These are phyloP conservation scores for Cheirogaleus medius DNA, from an alignment of 2,113 vertebrate species.

Conservation along the genomic window DNA sequence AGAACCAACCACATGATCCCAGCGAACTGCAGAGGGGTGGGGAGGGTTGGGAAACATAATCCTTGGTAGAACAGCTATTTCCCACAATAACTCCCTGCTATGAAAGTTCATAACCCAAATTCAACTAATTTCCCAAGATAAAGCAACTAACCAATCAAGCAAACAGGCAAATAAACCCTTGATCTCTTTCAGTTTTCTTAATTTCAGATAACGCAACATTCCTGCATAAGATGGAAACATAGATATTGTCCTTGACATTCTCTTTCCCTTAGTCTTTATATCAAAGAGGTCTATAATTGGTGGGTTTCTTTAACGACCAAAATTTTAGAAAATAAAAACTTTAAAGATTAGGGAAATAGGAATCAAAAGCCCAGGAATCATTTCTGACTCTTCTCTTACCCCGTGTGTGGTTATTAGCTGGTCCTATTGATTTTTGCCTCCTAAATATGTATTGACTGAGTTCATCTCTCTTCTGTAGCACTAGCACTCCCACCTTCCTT, in stretches of 20 bases:
- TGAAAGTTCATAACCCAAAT: neutral
- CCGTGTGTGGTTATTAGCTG: neutral
- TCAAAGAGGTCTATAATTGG: neutral
- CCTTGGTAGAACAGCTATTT: neutral
- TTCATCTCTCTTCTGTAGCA: neutral
- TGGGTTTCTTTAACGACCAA: neutral
- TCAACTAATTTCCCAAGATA: neutral
- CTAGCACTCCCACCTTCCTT: neutral
- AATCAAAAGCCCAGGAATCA: neutral
- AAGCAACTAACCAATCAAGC: neutral
- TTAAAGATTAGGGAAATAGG: neutral
- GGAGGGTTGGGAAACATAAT: neutral
- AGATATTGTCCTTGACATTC: neutral
- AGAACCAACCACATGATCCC: neutral
- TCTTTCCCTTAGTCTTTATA: neutral
- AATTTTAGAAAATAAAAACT: neutral
- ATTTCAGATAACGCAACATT: neutral
- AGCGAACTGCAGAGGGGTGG: neutral
- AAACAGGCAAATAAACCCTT: neutral
- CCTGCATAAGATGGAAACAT: neutral
- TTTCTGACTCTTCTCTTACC: neutral
- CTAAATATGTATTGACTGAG: neutral
- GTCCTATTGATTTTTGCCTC: neutral
- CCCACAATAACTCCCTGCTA: neutral
- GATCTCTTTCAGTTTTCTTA: neutral